Base-by-base conservation (phyloP, 2,888 invertebrate species). In the Neria commutata region DNA sequence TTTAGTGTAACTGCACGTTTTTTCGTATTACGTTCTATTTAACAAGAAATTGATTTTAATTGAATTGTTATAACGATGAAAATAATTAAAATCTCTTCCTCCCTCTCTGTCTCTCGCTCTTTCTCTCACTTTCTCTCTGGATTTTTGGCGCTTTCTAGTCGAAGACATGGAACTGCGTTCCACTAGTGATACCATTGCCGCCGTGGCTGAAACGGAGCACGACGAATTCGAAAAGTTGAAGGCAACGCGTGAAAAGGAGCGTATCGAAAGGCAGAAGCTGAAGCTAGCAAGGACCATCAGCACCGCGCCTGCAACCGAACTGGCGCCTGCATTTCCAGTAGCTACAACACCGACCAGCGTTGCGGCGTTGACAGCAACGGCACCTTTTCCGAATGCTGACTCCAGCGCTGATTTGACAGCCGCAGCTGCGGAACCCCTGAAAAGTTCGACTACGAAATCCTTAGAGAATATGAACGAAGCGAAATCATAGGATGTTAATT, bases 221-320 rank as follows among this genome's bases (percentile, higher is more conserved):
- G 90, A 91, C 70, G 91, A 91, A 64, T 91, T 91, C 71, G 86
- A 88, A 47, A 87, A 88, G 58, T 80, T 92, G 49, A 89, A 89
- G 71, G 85, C 85, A 46, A 84, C 86, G 55, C 84, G 91, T 2
- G 89, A 90, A 70, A 88, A 88, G 71, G 88, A 90, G 73, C 85
- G 90, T n/a, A 79, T 84, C 5, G 85, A 87, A 55, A 85, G 86
- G 54, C 85, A 87, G 64, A 80, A 87, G 64, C 85, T 86, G 65
- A 88, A 86, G 70, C 81, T 87, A 77, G 88, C 85, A 0, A 84
- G 89, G 55, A 75, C 81, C n/a, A 80, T 82, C 5, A 82, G 82
- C 67, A 79, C 80, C 1, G 75, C 79, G 2, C 80, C 79, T 1
- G 78, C 74, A 5, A 66, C 74, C 14, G 71, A 72, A 4, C 58